Evolutionary conservation across 2,113 vertebrate species (phyloP), one percentile per base, ranked within the genome.

Genomic region (Sclerurus mexicanus): DNA sequence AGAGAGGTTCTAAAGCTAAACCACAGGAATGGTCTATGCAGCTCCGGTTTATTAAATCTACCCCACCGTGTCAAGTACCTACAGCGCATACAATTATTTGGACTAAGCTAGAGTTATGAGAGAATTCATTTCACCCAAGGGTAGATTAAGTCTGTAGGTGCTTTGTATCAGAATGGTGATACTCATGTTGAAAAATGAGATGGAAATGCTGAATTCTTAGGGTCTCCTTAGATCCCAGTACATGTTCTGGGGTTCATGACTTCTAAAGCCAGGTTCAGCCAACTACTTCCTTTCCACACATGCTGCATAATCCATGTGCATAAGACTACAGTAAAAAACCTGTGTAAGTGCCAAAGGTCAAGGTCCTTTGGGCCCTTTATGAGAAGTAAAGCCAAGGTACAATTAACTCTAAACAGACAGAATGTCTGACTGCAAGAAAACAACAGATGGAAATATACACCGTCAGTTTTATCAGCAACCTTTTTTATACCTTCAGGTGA

Each of bases 11-110:
- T 94, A 96, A 97, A 75, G 80, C 92, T 93, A 94, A 96, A 93
- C 96, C 96, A 67, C 87, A 95, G 89, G 96, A 95, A 95, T 95
- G 90, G 78, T 81, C 79, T 95, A 5, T 94, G 75, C 74, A 72
- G 52, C 85, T 95, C 88, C 6, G 22, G 83, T 97, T 96, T 95
- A 98, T 98, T 98, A 97, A 96, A 91, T 71, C 59, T 78, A 76
- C 91, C 52, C 71, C 80, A 84, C 73, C 0, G 4, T 80, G 93
- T 89, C 89, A 76, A 93, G 87, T 87, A 37, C 78, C 95, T 58
- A 72, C 56, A 86, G 68, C 4, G 4, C 66, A 50, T 30, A 84
- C 64, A 96, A 79, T 96, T 95, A 94, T 73, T 85, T 6, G 3
- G 28, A 31, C 55, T 93, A 88, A 92, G 56, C 68, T 91, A 64